Conservation (phyloP, 2,888 invertebrate genomes). For the Sturmia bella region DNA sequence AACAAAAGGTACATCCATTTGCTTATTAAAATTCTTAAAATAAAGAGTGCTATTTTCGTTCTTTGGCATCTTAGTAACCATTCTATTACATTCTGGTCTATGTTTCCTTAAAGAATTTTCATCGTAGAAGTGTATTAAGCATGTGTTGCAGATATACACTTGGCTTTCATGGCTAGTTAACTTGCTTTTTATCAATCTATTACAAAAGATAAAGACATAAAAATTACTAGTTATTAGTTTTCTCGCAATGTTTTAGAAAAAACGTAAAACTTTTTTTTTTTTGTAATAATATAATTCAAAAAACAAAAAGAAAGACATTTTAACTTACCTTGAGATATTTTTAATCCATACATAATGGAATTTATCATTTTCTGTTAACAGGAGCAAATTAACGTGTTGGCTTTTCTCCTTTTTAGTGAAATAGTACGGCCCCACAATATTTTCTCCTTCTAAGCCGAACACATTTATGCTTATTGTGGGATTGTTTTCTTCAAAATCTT, state of each 20-base stretch:
- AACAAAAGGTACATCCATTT: too few species aligned
- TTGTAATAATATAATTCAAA: too few species aligned
- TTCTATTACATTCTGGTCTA: too few species aligned
- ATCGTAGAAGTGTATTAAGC: background rate
- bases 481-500: background rate
- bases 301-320: too few species aligned
- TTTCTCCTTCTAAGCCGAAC: background rate
- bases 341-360: background rate
- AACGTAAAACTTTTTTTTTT: too few species aligned
- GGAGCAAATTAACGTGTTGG: too few species aligned
- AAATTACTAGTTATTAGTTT: too few species aligned
- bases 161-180: background rate
- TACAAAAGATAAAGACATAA: too few species aligned
- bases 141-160: background rate
- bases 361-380: background rate
- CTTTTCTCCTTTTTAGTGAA: background rate
- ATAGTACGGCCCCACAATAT: background rate
- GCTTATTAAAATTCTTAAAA: too few species aligned
- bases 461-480: background rate
- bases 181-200: too few species aligned
- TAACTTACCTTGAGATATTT: slow-evolving; percentile 3
- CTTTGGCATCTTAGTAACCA: background rate
- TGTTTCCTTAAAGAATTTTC: background rate
- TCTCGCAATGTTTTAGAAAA: too few species aligned
- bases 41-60: background rate